Base-by-base conservation (phyloP, 35 echinoderm and acorn worm genomes). In the Strongylocentrotus purpuratus region DNA sequence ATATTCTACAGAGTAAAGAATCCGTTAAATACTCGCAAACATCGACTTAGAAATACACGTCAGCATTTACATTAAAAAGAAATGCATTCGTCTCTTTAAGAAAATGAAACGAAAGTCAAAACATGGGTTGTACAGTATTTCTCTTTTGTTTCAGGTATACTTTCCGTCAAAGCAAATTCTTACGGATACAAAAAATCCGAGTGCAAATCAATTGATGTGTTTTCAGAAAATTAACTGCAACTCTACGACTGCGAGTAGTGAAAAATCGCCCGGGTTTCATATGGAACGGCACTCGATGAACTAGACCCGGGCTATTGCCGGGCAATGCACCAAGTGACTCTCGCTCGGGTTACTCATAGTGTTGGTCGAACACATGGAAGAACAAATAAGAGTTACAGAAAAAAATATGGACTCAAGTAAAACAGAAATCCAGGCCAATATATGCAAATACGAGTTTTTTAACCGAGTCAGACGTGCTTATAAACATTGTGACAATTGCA, bases 401-500 rank as follows among this genome's bases (percentile, higher is more conserved):
- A 11, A 87, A 33, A 89, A 89, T 45, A 89, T 89, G 33, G 45
- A 28, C 65, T 78, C 28, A n/a, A 78, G 9, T 33, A 89, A 46
- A 35, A 33, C 33, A 46, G 45, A 89, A 89, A 89, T 89, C 87
- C 20, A 89, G 87, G 87, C 87, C 87, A 89, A 89, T 89, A 89
- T 89, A 89, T 89, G 87, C 87, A 89, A 89, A 89, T 46, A 89
- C 87, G 45, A 89, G 45, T 89, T 89, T 89, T 32, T 89, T 33
- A 33, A 46, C 20, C 33, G 87, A 89, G 33, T 89, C 87, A 89
- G 87, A 45, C 87, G 32, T 89, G 32, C 87, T 89, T 89, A 33
- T 89, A 89, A 89, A 89, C 87, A 89, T 89, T 89, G 45, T 89
- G 87, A 89, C 87, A 89, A 89, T 89, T 89, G 87, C 45, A 28